These are phyloP conservation scores for Paracanthobrama guichenoti DNA, from an alignment of 2,113 vertebrate species.

Conservation along the genomic window DNA sequence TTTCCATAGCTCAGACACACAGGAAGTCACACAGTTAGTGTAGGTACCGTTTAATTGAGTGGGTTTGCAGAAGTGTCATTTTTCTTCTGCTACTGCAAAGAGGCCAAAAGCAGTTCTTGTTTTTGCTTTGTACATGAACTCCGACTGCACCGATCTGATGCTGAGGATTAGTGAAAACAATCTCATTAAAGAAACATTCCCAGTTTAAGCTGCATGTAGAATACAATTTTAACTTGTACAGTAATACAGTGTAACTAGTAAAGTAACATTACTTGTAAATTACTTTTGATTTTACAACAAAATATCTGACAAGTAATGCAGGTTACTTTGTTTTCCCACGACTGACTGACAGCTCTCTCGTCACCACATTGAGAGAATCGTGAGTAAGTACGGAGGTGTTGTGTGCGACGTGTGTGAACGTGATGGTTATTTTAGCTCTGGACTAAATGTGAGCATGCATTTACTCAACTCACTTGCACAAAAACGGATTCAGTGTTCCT, in stretches of 20 bases:
- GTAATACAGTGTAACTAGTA: neutral
- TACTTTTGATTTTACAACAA: too few relatives aligned
- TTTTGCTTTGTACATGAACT: neutral
- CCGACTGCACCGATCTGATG: neutral
- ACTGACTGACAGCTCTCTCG: too few relatives aligned
- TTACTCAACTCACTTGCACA: too few relatives aligned
- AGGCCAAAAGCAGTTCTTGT: neutral
- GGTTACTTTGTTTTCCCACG: too few relatives aligned
- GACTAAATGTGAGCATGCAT: too few relatives aligned
- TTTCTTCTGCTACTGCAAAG: slow-evolving; percentile 7
- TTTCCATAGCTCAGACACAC: neutral
- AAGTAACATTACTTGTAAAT: too few relatives aligned
- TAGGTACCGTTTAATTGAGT: neutral
- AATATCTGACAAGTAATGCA: too few relatives aligned
- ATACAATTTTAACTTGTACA: neutral
- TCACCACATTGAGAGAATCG: too few relatives aligned
- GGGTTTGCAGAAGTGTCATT: slow-evolving; percentile 22
- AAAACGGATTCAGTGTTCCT: too few relatives aligned
- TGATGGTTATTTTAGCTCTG: too few relatives aligned
- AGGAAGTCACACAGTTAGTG: neutral
- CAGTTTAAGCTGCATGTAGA: neutral
- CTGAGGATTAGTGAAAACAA: neutral
- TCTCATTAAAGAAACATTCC: neutral
- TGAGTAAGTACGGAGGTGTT: too few relatives aligned
- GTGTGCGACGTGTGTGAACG: too few relatives aligned